phyloP scores from a whole-genome alignment of 2,888 invertebrate species.

The Spodoptera exigua region DNA sequence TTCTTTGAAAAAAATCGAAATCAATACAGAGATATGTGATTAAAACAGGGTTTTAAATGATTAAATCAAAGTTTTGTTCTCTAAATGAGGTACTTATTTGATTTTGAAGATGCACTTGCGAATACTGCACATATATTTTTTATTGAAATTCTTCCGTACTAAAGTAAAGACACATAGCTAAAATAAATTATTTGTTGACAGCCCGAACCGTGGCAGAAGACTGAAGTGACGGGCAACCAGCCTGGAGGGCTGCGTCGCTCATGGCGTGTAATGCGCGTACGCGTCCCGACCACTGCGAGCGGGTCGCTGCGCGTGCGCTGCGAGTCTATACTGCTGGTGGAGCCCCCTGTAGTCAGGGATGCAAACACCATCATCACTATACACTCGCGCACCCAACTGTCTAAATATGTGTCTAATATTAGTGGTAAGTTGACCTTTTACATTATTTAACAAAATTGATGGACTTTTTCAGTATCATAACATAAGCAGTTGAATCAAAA shows the following conservation, averaged over 20 bases:
- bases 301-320: constrained; percentile 81
- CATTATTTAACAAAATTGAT: background rate
- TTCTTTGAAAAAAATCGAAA: too few species aligned
- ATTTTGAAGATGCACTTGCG: too few species aligned
- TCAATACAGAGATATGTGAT: too few species aligned
- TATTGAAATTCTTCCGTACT: too few species aligned
- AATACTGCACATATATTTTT: too few species aligned
- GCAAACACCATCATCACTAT: constrained; percentile 76
- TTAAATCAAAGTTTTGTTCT: too few species aligned
- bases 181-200: constrained; percentile 49
- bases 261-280: constrained; percentile 78
- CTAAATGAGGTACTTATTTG: too few species aligned
- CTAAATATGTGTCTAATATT: constrained; percentile 83
- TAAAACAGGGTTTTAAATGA: too few species aligned
- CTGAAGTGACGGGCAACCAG: constrained; percentile 74
- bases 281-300: constrained; percentile 77
- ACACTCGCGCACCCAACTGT: constrained; percentile 80
- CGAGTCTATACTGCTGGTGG: constrained; percentile 78
- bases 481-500: too few species aligned
- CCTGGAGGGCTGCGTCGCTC: constrained; percentile 81
- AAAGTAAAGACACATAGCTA: too few species aligned
- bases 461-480: too few species aligned
- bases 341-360: constrained; percentile 81
- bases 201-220: constrained; percentile 83
- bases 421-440: constrained; percentile 66